phyloP scores from a whole-genome alignment of 1,140 invertebrate genomes.

The Cataglyphis hispanica region DNA sequence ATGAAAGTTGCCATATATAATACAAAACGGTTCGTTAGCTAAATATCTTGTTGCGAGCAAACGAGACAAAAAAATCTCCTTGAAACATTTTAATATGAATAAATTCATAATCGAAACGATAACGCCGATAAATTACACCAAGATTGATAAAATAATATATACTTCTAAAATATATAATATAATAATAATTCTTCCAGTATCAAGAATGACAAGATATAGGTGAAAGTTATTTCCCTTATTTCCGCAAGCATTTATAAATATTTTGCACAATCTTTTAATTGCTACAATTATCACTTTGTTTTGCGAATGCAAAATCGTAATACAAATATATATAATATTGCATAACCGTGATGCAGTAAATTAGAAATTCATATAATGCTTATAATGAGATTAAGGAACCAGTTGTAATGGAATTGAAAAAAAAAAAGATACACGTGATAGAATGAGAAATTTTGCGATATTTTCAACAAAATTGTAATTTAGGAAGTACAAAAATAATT shows the following conservation, averaged over 20 bases:
- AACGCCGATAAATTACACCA: slow-evolving; percentile 27
- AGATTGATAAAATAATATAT: too few species aligned
- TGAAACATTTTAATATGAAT: slow-evolving; percentile 17
- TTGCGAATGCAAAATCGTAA: background rate
- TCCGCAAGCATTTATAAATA: slow-evolving; percentile 9
- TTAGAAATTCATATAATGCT: background rate
- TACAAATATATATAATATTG: background rate
- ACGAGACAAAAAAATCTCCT: slow-evolving; percentile 36
- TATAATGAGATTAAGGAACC: background rate
- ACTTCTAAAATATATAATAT: too few species aligned
- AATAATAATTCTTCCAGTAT: slow-evolving; percentile 21
- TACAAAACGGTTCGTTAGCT: slow-evolving; percentile 19
- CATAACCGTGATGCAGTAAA: background rate
- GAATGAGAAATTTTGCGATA: background rate
- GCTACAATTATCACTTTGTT: slow-evolving; percentile 20
- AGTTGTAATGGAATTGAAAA: background rate
- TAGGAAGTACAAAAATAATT: background rate
- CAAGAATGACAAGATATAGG: background rate
- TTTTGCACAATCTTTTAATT: slow-evolving; percentile 22
- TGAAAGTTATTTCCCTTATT: slow-evolving; percentile 32
- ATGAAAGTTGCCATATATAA: slow-evolving; percentile 65
- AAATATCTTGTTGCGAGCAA: slow-evolving; percentile 48
- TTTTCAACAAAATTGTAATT: background rate
- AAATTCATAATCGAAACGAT: slow-evolving; percentile 32
- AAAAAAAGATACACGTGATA: background rate